phyloP scores from a whole-genome alignment of 2,888 invertebrate species.

The Chaitophorus viminalis region DNA sequence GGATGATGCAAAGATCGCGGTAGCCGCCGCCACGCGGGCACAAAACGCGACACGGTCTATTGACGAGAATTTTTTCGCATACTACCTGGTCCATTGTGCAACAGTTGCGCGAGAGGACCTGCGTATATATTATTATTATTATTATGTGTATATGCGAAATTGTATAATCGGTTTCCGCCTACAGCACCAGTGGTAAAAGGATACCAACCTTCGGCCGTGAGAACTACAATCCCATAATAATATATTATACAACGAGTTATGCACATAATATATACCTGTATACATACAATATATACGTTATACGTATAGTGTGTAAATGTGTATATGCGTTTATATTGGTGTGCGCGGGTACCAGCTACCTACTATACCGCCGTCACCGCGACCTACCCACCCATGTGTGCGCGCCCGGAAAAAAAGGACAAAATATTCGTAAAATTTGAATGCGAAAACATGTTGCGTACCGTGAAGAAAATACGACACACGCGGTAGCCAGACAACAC shows the following conservation, averaged over 20 bases:
- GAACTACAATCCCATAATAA: conserved; percentile 29
- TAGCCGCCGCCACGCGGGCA: not conserved
- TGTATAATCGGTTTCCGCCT: conserved; percentile 60
- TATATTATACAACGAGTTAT: conserved; percentile 19
- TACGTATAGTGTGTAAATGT: not conserved
- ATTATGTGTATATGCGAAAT: conserved; percentile 24
- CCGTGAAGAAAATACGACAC: conserved; percentile 7
- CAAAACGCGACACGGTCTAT: conserved; percentile 53
- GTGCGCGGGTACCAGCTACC: no score
- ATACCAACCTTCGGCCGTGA: conserved; percentile 52
- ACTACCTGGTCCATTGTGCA: conserved; percentile 60
- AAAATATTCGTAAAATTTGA: conserved; percentile 39
- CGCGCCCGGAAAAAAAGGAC: not conserved
- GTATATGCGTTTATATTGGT: no score
- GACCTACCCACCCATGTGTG: not conserved
- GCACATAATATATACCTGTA: not conserved
- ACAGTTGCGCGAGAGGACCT: conserved; percentile 53
- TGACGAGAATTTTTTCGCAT: conserved; percentile 37
- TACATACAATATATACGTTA: no score
- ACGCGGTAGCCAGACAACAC: conserved; percentile 19
- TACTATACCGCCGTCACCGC: no score
- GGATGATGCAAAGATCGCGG: conserved; percentile 26
- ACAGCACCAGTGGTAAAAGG: conserved; percentile 36
- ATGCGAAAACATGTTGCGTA: conserved; percentile 48
- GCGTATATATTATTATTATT: not conserved